phyloP scores from a whole-genome alignment of 2,888 invertebrate species.

The Periphyllus acericola region DNA sequence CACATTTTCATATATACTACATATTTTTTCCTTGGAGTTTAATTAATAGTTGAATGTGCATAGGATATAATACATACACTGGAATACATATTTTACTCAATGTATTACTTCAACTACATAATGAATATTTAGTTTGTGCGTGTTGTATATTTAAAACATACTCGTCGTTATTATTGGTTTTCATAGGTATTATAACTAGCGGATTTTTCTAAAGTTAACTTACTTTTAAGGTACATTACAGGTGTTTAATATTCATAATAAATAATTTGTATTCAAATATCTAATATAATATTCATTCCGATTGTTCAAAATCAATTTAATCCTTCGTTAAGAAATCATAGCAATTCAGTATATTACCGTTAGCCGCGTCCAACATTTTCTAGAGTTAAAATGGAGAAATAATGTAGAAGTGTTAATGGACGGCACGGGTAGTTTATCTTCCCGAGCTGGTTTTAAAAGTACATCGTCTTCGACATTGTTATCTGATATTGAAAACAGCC shows the following conservation, averaged over 20 bases:
- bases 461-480: not conserved
- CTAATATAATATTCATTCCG: not conserved
- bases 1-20: too few relatives aligned
- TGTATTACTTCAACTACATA: too few relatives aligned
- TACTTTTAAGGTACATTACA: too few relatives aligned
- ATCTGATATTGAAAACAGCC: not conserved
- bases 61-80: too few relatives aligned
- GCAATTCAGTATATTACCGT: slow-evolving; percentile 10
- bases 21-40: too few relatives aligned
- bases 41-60: too few relatives aligned
- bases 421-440: not conserved
- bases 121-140: too few relatives aligned
- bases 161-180: not conserved
- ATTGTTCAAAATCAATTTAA: not conserved
- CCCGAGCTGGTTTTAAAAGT: not conserved
- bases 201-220: not conserved
- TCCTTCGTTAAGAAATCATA: not conserved
- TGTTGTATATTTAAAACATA: not conserved
- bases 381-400: not conserved
- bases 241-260: not conserved
- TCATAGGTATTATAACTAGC: not conserved
- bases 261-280: not conserved
- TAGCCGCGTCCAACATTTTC: not conserved
- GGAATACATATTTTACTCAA: too few relatives aligned
- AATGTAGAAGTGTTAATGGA: not conserved